Evolutionary conservation across 2,888 invertebrate genomes (phyloP), one percentile per base, ranked within the genome.

Genomic region (Brachynemurus nebulosus): DNA sequence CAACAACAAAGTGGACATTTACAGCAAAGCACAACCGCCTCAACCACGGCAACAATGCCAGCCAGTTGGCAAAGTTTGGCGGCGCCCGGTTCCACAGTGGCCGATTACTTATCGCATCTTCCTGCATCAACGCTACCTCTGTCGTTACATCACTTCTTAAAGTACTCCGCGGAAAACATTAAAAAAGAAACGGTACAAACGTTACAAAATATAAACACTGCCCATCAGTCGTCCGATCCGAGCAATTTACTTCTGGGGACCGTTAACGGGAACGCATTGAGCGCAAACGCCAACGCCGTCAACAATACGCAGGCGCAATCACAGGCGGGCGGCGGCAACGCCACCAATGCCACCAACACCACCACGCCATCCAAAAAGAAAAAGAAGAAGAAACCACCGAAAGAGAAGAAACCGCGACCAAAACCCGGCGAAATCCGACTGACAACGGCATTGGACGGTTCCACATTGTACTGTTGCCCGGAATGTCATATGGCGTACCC

Each of bases 401-500:
- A 81, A 58, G 85, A 85, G 59, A 84, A 84, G 62, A 86, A 86
- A 54, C 81, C 80, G n/a, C 67, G 84, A 39, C 86, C 84, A 1
- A 85, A 84, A 55, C 86, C 88, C 0, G 88, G 86, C 1, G 85
- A 86, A 65, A 86, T 86, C 53, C 72, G 86, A 27, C 66, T 85
- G 20, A 82, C 83, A 8, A 85, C 84, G 2, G 85, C 85, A 7
- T 55, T 80, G 42, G 88, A 89, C 53, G 88, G 89, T 33, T 86
- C 86, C 42, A 86, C 86, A 0, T 60, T 88, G 14, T 88, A 84
- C 57, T 86, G 88, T 59, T 88, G 88, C 60, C 86, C 88, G 1
- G 86, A 88, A 59, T 88, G 88, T 59, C 85, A 89, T 61, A 86
- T 88, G 86, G 86, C 86, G 27, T 86, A 88, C 59, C 86, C 88